Evolutionary conservation across 2,888 invertebrate genomes (phyloP).

Genomic region (Ischnus inquisitorius): DNA sequence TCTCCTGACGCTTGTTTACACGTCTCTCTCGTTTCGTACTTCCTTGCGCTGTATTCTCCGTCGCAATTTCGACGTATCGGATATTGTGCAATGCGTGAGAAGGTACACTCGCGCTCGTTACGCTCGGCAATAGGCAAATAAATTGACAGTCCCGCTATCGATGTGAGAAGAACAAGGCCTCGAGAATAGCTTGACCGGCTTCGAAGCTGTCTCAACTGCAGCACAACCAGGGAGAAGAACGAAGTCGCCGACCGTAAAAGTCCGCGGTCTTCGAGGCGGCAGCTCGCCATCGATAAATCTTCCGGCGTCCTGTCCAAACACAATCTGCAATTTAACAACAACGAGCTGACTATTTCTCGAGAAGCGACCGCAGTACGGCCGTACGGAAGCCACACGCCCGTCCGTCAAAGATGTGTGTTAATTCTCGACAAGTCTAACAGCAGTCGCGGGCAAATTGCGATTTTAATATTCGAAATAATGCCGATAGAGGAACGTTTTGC

Average conservation of each 20-base stretch:
- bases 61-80: not conserved
- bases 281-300: conserved; percentile 79
- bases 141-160: conserved; percentile 7
- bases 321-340: conserved; percentile 75
- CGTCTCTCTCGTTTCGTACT: conserved; percentile 4
- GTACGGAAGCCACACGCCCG: conserved; percentile 27
- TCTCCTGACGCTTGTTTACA: conserved; percentile 52
- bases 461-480: not conserved
- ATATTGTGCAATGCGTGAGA: conserved; percentile 10
- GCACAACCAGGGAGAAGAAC: conserved; percentile 26
- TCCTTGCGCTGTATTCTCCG: not conserved
- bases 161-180: not conserved
- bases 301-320: conserved; percentile 78
- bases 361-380: conserved; percentile 40
- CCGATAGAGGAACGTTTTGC: no score
- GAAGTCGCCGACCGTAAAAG: conserved; percentile 59
- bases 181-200: conserved; percentile 41
- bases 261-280: conserved; percentile 34
- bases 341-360: conserved; percentile 45
- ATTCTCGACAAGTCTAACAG: conserved; percentile 28
- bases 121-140: conserved; percentile 5
- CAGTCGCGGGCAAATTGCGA: not conserved
- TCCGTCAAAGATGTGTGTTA: not conserved
- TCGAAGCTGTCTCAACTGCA: conserved; percentile 43
- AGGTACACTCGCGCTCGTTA: conserved; percentile 33